Evolutionary conservation across 2,888 invertebrate genomes (phyloP).

Genomic region (Thecophora atra): DNA sequence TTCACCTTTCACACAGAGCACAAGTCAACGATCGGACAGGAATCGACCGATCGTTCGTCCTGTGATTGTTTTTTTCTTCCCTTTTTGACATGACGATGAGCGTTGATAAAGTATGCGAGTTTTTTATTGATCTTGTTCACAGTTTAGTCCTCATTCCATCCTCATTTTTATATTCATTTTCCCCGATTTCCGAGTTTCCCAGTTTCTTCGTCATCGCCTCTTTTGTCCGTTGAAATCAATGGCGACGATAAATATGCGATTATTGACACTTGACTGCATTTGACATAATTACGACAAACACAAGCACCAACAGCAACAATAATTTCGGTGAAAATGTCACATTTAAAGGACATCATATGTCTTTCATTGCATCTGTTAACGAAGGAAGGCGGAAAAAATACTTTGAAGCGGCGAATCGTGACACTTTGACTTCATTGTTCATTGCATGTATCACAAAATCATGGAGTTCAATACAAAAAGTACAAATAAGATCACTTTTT

Average conservation of each 20-base stretch:
- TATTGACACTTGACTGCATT: slow-evolving; percentile 50
- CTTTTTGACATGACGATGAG: slow-evolving; percentile 7
- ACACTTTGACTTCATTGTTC: slow-evolving; percentile 21
- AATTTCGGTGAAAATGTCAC: slow-evolving; percentile 23
- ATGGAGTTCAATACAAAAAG: slow-evolving; percentile 16
- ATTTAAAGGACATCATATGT: slow-evolving; percentile 19
- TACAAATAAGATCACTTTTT: background rate
- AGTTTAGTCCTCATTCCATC: background rate
- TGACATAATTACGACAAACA: slow-evolving; percentile 49
- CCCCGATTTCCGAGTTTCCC: no score
- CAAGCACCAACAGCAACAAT: background rate
- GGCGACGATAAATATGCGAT: slow-evolving; percentile 40
- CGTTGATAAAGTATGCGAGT: background rate
- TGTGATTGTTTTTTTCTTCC: slow-evolving; percentile 6
- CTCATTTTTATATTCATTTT: slow-evolving; percentile 8
- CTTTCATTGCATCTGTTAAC: no score
- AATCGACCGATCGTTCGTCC: background rate
- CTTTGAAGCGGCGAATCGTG: slow-evolving; percentile 1
- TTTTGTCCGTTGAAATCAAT: background rate
- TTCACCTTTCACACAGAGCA: background rate
- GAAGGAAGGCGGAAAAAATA: background rate
- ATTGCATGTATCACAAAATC: slow-evolving; percentile 21
- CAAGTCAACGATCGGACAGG: no score
- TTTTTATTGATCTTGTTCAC: background rate
- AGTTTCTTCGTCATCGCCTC: background rate